Evolutionary conservation across 2,888 invertebrate genomes (phyloP).

Genomic region (Latheticus oryzae): DNA sequence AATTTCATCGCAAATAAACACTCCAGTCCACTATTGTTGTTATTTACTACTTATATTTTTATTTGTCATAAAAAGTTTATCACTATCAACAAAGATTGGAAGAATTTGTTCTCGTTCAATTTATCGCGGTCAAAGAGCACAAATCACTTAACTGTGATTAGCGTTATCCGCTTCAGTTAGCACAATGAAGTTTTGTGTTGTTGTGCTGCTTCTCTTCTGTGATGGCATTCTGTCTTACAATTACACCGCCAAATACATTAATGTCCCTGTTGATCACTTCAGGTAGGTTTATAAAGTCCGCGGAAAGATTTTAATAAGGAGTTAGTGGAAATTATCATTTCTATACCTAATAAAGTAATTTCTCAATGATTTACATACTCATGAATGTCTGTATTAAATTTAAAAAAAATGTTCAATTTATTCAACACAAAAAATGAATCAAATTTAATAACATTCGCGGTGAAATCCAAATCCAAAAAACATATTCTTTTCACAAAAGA

Average conservation of each 20-base stretch:
- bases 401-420: no score
- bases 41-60: no score
- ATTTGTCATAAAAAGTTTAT: constrained; percentile 2
- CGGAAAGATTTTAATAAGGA: no score
- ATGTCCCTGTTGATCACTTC: constrained; percentile 88
- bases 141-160: constrained; percentile 5
- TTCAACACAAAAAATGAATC: no score
- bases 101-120: constrained; percentile 1
- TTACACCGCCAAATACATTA: constrained; percentile 68
- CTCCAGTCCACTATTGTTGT: constrained; percentile 12
- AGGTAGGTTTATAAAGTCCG: constrained; percentile 62
- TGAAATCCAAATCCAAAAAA: no score
- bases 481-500: no score
- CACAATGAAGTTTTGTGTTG: constrained; percentile 17
- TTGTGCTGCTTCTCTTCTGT: constrained; percentile 8
- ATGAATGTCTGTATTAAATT: no score
- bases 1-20: constrained; percentile 31
- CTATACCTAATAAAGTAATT: no score
- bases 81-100: no score
- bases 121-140: constrained; percentile 19
- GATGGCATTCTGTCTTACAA: constrained; percentile 47
- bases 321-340: no score
- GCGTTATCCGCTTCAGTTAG: constrained; percentile 1
- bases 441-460: no score
- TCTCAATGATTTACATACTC: no score